phyloP scores from a whole-genome alignment of 2,113 vertebrate genomes.

The Cyphomyrus plagiostoma region DNA sequence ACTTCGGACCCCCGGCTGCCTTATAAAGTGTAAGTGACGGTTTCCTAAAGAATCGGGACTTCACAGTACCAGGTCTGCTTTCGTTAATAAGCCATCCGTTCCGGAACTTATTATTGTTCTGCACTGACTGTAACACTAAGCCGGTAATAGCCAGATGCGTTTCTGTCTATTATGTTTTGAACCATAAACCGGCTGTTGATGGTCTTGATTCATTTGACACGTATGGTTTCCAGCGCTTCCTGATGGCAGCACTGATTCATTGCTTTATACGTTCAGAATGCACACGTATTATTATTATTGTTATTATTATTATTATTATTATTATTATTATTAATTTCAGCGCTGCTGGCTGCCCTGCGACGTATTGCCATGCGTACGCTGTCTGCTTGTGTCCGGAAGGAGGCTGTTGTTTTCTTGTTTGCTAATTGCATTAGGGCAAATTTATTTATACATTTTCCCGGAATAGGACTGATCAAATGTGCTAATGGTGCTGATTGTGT shows the following conservation, averaged over 20 bases:
- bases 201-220: background rate
- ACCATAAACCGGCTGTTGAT: background rate
- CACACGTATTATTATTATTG: background rate
- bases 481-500: constrained; percentile 24
- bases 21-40: constrained; percentile 67
- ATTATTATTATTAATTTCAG: background rate
- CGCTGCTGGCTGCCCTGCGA: background rate
- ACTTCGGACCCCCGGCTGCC: constrained; percentile 70
- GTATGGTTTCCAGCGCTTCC: background rate
- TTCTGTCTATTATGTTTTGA: background rate
- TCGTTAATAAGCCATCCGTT: background rate
- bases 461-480: background rate
- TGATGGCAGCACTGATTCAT: background rate
- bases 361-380: background rate
- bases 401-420: background rate
- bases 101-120: background rate
- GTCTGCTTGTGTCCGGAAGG: background rate
- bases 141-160: background rate
- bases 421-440: background rate
- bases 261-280: background rate
- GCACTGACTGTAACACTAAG: background rate
- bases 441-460: background rate
- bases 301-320: background rate
- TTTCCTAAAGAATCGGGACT: background rate
- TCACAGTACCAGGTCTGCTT: background rate